Conservation (phyloP, 2,113 vertebrate genomes). For the Hippolais icterina region DNA sequence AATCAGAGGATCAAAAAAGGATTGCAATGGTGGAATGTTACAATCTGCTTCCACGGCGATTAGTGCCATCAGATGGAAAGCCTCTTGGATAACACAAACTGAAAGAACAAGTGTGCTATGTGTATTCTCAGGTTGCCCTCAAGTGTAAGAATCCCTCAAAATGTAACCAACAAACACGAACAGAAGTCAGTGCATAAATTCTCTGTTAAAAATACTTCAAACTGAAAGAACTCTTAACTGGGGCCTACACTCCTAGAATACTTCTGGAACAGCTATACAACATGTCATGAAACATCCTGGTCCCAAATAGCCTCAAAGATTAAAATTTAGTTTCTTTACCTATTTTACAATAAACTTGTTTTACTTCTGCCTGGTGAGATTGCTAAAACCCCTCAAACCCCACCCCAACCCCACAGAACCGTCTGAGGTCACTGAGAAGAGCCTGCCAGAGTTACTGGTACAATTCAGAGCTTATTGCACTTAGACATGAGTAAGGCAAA, state of each 20-base stretch:
- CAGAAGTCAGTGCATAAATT: slow-evolving; percentile 56
- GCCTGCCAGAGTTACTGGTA: slow-evolving; percentile 56
- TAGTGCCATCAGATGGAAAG: slow-evolving; percentile 42
- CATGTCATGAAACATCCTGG: slow-evolving; percentile 22
- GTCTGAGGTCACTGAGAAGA: slow-evolving; percentile 48
- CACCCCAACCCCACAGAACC: slow-evolving; percentile 17
- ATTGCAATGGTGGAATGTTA: slow-evolving; percentile 59
- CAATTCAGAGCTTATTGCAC: slow-evolving; percentile 79
- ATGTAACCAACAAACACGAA: neutral
- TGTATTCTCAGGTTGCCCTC: slow-evolving; percentile 47
- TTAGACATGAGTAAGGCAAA: slow-evolving; percentile 79
- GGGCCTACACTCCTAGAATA: slow-evolving; percentile 15
- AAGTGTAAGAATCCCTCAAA: slow-evolving; percentile 58
- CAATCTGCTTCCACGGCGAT: slow-evolving; percentile 64
- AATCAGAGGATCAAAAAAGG: slow-evolving; percentile 65
- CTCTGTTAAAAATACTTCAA: slow-evolving; percentile 30
- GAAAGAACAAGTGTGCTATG: slow-evolving; percentile 61
- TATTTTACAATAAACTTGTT: slow-evolving; percentile 29
- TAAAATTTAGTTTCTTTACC: slow-evolving; percentile 19
- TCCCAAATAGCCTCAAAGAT: slow-evolving; percentile 40
- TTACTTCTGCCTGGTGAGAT: slow-evolving; percentile 18
- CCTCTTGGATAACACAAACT: slow-evolving; percentile 64
- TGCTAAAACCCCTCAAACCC: slow-evolving; percentile 46
- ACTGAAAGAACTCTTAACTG: neutral
- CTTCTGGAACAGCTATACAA: slow-evolving; percentile 19